Base-by-base conservation (phyloP, 1,140 invertebrate species). In the Bombus picipes region DNA sequence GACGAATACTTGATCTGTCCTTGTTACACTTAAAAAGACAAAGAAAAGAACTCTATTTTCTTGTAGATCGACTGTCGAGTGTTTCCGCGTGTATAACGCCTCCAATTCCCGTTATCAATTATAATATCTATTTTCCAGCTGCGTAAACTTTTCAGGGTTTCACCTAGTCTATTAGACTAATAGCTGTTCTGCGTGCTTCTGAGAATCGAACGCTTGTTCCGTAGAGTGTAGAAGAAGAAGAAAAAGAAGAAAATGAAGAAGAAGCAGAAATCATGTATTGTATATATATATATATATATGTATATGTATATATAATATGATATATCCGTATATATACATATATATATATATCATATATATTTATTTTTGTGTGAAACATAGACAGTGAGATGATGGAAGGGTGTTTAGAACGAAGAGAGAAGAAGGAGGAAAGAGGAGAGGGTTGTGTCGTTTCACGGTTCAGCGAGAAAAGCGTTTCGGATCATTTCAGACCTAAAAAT, bases 61-160 rank as follows among this genome's bases (percentile, higher is more conserved):
- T 43, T 39, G 34, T 59, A 41, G 53, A 74, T 32, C 34, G 32
- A 47, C 41, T 43, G 28, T 75, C 39, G 9, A 65, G 32, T n/a
- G 57, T 81, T 62, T 28, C 37, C 53, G 37, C 37, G 22, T 34
- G 47, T 28, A 41, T 8, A 25, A 41, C 80, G 25, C 70, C 57
- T 75, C 39, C 70, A 18, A 41, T 68, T 75, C 41, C 72, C 47
- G 37, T 78, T 66, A 70, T 18, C 32, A 28, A 77, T 47, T 37
- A n/a, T 25, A 10, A 34, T 39, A 62, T 65, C 34, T 84, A 79
- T 70, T 84, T 84, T 59, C 53, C 39, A 32, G 37, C 75, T 71
- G 15, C 34, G 72, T 43, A 37, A 41, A 71, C 37, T 71, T 43
- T 65, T 84, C 82, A 84, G 82, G 82, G 82, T 78, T 32, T 41